Evolutionary conservation across 2,797 vertebrate species (phyloP), one percentile per base, ranked within the genome.

Genomic region (Muraenolepis orangiensis): DNA sequence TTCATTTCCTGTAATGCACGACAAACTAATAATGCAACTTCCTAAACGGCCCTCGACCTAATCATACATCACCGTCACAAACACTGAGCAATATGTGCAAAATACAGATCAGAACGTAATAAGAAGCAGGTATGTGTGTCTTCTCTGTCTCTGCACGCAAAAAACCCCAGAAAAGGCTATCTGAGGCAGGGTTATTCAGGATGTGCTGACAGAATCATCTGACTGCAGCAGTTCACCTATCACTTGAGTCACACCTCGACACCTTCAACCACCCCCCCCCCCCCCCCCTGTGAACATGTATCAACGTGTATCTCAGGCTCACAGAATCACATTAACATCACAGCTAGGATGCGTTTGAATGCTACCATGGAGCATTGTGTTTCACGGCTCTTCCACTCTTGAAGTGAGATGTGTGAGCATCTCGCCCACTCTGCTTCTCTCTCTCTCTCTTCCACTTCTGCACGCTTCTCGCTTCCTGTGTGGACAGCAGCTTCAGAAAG

Each of bases 1-100:
- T 74, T 75, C 66, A 72, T 78, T 79, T 82, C 76, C 74, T 70
- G 28, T 30, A 76, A 31, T 61, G 42, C 66, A 71, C 6, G 66
- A 61, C 42, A 13, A 34, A 42, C 13, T 14, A 38, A 42, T 16
- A n/a, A 14, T 42, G 40, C 5, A 14, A 42, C 64, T 51, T 69
- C 12, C 20, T 32, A 29, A 69, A 72, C 70, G 74, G 38, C 38
- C 30, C 23, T 71, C n/a, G 71, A 57, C 51, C 14, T 28, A 46
- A 79, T 61, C 26, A 0, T 14, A 42, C 40, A 42, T 42, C n/a
- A n/a, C n/a, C n/a, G 5, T 42, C 1, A 14, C 40, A 34, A 34
- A 34, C 32, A 34, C n/a, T n/a, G n/a, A n/a, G n/a, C n/a, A n/a
- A n/a, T n/a, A n/a, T n/a, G n/a, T n/a, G n/a, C n/a, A n/a, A n/a